Base-by-base conservation (phyloP, 2,113 vertebrate genomes). In the Eublepharis macularius region DNA sequence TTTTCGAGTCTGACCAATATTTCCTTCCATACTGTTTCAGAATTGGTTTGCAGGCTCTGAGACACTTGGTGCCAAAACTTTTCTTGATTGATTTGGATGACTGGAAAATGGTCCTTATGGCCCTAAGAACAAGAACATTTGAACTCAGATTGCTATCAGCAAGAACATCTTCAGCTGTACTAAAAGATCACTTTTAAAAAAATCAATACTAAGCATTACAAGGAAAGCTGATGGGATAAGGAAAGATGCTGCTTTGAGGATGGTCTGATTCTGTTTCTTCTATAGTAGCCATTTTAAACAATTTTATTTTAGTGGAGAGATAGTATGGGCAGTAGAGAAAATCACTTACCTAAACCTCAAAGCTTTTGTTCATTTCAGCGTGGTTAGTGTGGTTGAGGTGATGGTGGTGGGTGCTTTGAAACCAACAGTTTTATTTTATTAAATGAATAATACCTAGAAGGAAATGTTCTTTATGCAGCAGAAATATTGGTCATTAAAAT, bases 71-170 rank as follows among this genome's bases (percentile, higher is more conserved):
- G n/a, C 54, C 72, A 83, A 83, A 90, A 88, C 87, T 85, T 73
- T 34, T 68, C 69, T 85, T 83, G 41, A 86, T 83, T 83, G 89
- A 90, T 92, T 79, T 24, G 41, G 81, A 60, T 60, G 77, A 78
- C 72, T 91, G 89, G 92, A 94, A 93, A 84, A 88, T 82, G 68
- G 86, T 93, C 89, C 90, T 89, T 89, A 86, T 87, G 93, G 91
- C 82, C 86, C 36, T 45, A 85, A 73, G 82, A 86, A 74, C 76
- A 80, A 2, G n/a, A 83, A 89, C 88, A 90, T 80, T 93, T 94
- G 91, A 91, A 84, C 0, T 90, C 78, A 78, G 1, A 66, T 36
- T 86, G 65, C 36, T 74, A 81, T 74, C 41, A 86, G 81, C 75
- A 88, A 90, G 86, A 92, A 76, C 57, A 66, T 76, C 43, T 88